Conservation (phyloP, 1,140 invertebrate genomes). For the Phthorimaea operculella region DNA sequence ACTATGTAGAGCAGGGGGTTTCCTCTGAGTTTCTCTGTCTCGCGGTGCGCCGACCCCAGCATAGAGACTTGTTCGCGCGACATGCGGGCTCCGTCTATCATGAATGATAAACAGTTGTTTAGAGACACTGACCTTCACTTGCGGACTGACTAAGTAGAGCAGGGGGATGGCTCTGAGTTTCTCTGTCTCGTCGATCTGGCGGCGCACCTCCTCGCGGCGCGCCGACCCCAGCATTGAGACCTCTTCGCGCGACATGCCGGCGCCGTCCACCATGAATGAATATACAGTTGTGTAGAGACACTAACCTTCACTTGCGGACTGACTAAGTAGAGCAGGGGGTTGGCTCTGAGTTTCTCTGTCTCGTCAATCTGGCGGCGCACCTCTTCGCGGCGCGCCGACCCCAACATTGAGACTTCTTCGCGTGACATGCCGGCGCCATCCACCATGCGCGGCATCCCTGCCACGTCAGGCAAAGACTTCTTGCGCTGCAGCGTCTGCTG, state of each 20-base stretch:
- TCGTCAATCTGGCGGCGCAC: constrained; percentile 91
- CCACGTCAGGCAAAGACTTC: constrained; percentile 95
- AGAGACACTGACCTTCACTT: constrained; percentile 93
- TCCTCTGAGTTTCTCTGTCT: constrained; percentile 89
- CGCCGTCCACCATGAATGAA: constrained; percentile 50
- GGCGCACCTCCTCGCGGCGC: constrained; percentile 81
- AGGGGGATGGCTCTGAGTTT: constrained; percentile 92
- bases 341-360: constrained; percentile 89
- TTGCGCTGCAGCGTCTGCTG: constrained; percentile 84
- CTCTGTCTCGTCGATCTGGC: constrained; percentile 92
- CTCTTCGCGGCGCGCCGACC: constrained; percentile 93
- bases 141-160: constrained; percentile 94
- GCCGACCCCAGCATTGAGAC: not conserved
- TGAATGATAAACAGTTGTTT: no score
- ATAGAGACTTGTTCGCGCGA: not conserved
- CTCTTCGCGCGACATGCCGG: not conserved
- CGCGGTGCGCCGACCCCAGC: constrained; percentile 26
- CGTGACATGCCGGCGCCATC: constrained; percentile 86
- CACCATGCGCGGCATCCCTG: constrained; percentile 79
- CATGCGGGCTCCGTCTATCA: constrained; percentile 32
- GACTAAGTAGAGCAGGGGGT: constrained; percentile 94
- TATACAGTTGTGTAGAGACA: not conserved
- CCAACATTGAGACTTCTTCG: constrained; percentile 94
- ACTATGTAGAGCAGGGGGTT: constrained; percentile 95
- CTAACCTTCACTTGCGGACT: constrained; percentile 97